Evolutionary conservation across 1,140 invertebrate genomes (phyloP).

Genomic region (Cotesia vestalis): DNA sequence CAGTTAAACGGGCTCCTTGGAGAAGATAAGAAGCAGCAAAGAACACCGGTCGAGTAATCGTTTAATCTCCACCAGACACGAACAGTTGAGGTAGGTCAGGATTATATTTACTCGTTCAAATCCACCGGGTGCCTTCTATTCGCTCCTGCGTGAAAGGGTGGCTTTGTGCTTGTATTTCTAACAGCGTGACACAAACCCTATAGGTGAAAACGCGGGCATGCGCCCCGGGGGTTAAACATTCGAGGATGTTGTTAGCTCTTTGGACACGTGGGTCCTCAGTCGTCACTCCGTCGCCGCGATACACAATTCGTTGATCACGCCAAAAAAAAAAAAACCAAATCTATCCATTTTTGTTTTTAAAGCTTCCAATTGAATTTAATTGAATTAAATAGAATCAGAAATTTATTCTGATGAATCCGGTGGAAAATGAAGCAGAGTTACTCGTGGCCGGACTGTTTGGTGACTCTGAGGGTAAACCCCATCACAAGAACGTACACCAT

Average conservation of each 20-base stretch:
- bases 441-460: constrained; percentile 50
- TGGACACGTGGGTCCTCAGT: constrained; percentile 42
- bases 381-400: constrained; percentile 40
- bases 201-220: constrained; percentile 15
- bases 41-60: constrained; percentile 9
- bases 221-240: background rate
- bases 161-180: background rate
- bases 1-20: no score
- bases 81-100: constrained; percentile 41
- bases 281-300: constrained; percentile 46
- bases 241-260: background rate
- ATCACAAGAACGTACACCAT: constrained; percentile 52
- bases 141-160: background rate
- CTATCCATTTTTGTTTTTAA: background rate
- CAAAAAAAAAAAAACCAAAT: background rate
- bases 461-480: constrained; percentile 50
- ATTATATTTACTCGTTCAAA: no score
- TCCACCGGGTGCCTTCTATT: background rate
- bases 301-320: constrained; percentile 38
- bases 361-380: background rate
- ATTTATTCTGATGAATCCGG: constrained; percentile 32
- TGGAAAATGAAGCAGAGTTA: constrained; percentile 52
- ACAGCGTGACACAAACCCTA: constrained; percentile 12
- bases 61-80: constrained; percentile 15
- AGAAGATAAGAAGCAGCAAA: no score